Evolutionary conservation across 2,797 vertebrate species (phyloP), one percentile per base, ranked within the genome.

Genomic region (Corythornis leucogaster): DNA sequence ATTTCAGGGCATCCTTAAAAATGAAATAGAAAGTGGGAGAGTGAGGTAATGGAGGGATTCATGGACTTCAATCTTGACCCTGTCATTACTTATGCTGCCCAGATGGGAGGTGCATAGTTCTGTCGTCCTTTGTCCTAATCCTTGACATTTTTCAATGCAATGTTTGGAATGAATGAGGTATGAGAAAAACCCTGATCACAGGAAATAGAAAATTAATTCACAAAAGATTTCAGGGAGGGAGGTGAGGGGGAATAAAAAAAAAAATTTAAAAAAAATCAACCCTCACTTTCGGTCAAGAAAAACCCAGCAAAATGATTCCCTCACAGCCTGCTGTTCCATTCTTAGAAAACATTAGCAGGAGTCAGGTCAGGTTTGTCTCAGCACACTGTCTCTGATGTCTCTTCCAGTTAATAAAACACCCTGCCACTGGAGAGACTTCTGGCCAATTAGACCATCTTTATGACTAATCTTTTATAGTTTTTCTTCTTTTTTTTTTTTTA

Each of bases 121-220:
- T 66, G 74, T 91, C 24, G 94, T 91, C 85, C 66, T 80, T 58
- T 96, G 59, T 89, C 74, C 87, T 94, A 66, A 87, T 87, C 89
- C 85, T 93, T 96, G 91, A 87, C 80, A 76, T 92, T 80, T 89
- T 88, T 89, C 85, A 64, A 79, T 90, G 85, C 87, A 89, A 83
- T 87, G 62, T 86, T 95, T 87, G 83, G 91, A 86, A 88, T 93
- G 92, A 93, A 90, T 82, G 86, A 93, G 90, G 83, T 94, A 95
- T 85, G 89, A 93, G 94, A 80, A 95, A 91, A 92, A 55, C 64
- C 89, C 87, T 31, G 76, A 95, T 89, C 87, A 91, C 88, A 96
- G 89, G 93, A 95, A 95, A 90, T 69, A 95, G 93, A 95, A 92
- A 95, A 95, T 93, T 96, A 96, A 96, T 94, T 93, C 87, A 87